These are phyloP conservation scores for Proterorhinus semilunaris DNA, from an alignment of 2,113 vertebrate species.

Conservation along the genomic window DNA sequence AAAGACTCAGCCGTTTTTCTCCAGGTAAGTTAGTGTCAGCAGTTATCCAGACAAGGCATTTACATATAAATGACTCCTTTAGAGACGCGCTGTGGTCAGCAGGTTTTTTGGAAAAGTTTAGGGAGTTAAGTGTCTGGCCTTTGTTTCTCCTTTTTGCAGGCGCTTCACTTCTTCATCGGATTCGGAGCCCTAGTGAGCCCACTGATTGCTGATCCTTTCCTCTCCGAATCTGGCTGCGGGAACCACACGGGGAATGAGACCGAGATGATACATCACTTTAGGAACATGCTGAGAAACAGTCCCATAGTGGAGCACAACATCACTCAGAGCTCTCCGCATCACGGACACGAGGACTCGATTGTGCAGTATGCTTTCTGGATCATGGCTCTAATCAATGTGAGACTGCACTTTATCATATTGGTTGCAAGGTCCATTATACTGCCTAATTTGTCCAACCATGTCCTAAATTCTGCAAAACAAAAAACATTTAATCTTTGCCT, in stretches of 20 bases:
- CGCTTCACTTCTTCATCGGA: slow-evolving; percentile 95
- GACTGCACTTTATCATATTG: too few species aligned
- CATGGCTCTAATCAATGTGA: slow-evolving; percentile 95
- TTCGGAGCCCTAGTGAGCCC: slow-evolving; percentile 93
- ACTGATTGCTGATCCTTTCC: slow-evolving; percentile 93
- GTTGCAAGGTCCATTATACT: too few species aligned
- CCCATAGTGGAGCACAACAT: slow-evolving; percentile 74
- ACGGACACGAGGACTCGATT: slow-evolving; percentile 66
- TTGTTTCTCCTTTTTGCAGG: slow-evolving; percentile 72
- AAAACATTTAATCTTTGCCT: too few species aligned
- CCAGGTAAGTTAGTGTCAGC: slow-evolving; percentile 78
- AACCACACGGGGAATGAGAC: slow-evolving; percentile 81
- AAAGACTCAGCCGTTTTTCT: slow-evolving; percentile 92
- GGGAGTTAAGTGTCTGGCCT: slow-evolving; percentile 22
- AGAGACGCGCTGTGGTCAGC: background rate
- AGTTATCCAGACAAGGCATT: background rate
- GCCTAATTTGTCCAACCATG: too few species aligned
- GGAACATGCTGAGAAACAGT: slow-evolving; percentile 79
- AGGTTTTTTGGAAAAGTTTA: slow-evolving; percentile 15
- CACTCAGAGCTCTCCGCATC: slow-evolving; percentile 63
- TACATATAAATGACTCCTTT: background rate
- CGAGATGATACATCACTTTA: slow-evolving; percentile 81
- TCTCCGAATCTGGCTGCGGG: slow-evolving; percentile 86
- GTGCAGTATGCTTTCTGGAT: slow-evolving; percentile 98
- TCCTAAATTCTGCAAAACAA: too few species aligned